phyloP scores from a whole-genome alignment of 2,888 invertebrate species.

The Sinhomidia bicolor region DNA sequence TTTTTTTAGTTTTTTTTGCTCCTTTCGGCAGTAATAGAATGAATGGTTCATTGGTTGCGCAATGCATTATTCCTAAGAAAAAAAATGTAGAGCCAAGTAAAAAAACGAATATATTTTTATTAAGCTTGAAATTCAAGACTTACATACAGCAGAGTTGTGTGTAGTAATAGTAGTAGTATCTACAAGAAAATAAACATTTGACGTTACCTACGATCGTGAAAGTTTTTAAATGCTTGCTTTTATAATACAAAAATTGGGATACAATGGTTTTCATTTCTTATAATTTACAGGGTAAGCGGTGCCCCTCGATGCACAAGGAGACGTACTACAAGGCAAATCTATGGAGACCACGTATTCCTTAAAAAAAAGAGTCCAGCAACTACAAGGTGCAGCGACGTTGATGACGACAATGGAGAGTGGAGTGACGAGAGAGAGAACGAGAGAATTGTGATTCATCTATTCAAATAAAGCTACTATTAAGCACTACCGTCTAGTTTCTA shows the following conservation, averaged over 20 bases:
- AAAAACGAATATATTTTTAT: neutral
- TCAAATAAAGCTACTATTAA: slow-evolving; percentile 13
- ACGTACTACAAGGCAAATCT: slow-evolving; percentile 89
- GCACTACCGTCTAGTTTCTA: neutral
- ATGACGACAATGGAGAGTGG: neutral
- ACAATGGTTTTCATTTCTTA: slow-evolving; percentile 64
- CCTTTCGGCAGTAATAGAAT: neutral
- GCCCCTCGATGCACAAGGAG: slow-evolving; percentile 94
- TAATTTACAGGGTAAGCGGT: slow-evolving; percentile 87
- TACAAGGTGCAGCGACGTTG: neutral
- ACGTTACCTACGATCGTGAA: too few relatives aligned
- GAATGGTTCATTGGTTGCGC: slow-evolving; percentile 16
- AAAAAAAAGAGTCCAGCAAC: slow-evolving; percentile 4
- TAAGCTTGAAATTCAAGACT: too few relatives aligned
- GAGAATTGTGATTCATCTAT: slow-evolving; percentile 70
- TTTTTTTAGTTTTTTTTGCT: neutral
- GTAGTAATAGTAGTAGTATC: too few relatives aligned
- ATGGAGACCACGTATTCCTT: slow-evolving; percentile 78
- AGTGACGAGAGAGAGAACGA: neutral
- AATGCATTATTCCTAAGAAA: neutral
- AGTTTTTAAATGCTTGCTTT: neutral
- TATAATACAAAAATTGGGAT: neutral
- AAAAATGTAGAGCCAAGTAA: neutral
- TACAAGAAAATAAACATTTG: too few relatives aligned
- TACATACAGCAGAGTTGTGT: too few relatives aligned